phyloP scores from a whole-genome alignment of 1,140 invertebrate species.

The Apolygus lucorum region DNA sequence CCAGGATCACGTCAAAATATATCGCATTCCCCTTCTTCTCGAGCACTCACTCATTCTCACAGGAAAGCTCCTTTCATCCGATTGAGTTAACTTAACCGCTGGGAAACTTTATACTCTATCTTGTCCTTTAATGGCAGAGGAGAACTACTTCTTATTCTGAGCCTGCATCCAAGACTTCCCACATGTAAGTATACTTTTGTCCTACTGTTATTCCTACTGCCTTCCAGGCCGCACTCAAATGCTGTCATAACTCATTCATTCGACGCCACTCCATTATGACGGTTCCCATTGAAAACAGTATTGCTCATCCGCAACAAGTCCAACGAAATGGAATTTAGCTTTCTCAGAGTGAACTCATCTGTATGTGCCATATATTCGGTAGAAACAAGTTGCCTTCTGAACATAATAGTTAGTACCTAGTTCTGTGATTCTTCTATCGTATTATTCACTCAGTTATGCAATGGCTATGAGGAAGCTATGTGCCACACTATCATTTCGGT shows the following conservation, averaged over 20 bases:
- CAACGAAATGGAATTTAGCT: too few relatives aligned
- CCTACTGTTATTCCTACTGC: background rate
- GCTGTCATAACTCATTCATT: background rate
- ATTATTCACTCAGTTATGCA: too few relatives aligned
- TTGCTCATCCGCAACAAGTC: too few relatives aligned
- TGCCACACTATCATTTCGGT: too few relatives aligned
- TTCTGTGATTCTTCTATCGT: too few relatives aligned
- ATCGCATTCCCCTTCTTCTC: background rate
- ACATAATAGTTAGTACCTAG: too few relatives aligned
- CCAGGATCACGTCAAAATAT: background rate
- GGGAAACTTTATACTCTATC: constrained; percentile 7
- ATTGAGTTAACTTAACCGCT: constrained; percentile 12
- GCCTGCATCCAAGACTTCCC: constrained; percentile 3
- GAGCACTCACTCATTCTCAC: constrained; percentile 10
- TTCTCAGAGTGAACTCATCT: too few relatives aligned
- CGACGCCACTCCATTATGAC: background rate
- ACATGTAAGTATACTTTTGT: constrained; percentile 3
- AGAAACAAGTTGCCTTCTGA: too few relatives aligned
- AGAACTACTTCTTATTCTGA: constrained; percentile 9
- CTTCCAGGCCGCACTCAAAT: background rate
- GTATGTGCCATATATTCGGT: too few relatives aligned
- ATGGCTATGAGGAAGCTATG: too few relatives aligned
- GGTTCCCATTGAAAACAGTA: background rate
- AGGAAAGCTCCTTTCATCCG: constrained; percentile 8
- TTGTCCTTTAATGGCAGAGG: constrained; percentile 6